These are phyloP conservation scores for Microcebus griseorufus DNA, from an alignment of 2,113 vertebrate species.

Conservation along the genomic window DNA sequence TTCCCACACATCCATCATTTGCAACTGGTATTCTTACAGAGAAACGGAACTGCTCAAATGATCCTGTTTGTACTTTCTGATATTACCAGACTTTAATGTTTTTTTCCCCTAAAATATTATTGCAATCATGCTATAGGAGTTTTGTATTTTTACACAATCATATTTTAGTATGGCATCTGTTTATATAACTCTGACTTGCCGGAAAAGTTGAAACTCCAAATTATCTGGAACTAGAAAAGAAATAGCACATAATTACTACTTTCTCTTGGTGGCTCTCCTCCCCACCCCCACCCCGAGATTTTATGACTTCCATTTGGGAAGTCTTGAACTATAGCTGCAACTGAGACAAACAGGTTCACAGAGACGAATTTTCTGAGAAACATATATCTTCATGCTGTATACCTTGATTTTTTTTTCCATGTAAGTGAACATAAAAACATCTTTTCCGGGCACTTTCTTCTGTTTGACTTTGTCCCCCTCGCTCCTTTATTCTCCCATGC, in stretches of 20 bases:
- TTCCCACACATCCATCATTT: slow-evolving; percentile 3
- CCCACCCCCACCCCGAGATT: neutral
- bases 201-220: slow-evolving; percentile 67
- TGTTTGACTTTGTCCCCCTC: neutral
- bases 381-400: slow-evolving; percentile 58
- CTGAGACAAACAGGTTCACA: slow-evolving; percentile 51
- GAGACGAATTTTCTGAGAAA: slow-evolving; percentile 57
- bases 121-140: slow-evolving; percentile 32
- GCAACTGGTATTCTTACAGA: slow-evolving; percentile 62
- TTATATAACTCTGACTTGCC: slow-evolving; percentile 69
- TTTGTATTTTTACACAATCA: slow-evolving; percentile 68
- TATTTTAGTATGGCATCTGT: slow-evolving; percentile 69
- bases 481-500: neutral
- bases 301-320: slow-evolving; percentile 46
- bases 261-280: neutral
- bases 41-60: slow-evolving; percentile 61
- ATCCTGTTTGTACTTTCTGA: slow-evolving; percentile 52
- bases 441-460: slow-evolving; percentile 60
- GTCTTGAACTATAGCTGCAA: slow-evolving; percentile 51
- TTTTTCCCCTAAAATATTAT: slow-evolving; percentile 55
- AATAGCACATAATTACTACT: slow-evolving; percentile 35
- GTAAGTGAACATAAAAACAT: slow-evolving; percentile 78
- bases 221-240: slow-evolving; percentile 57
- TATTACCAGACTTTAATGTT: slow-evolving; percentile 45
- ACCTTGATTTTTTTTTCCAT: slow-evolving; percentile 68